A percentile compares a stretch with the other conserved stretches of the same genome.
Evolutionary conservation across 2,113 vertebrate genomes (phyloP).

Genomic region (Trinectes maculatus): DNA sequence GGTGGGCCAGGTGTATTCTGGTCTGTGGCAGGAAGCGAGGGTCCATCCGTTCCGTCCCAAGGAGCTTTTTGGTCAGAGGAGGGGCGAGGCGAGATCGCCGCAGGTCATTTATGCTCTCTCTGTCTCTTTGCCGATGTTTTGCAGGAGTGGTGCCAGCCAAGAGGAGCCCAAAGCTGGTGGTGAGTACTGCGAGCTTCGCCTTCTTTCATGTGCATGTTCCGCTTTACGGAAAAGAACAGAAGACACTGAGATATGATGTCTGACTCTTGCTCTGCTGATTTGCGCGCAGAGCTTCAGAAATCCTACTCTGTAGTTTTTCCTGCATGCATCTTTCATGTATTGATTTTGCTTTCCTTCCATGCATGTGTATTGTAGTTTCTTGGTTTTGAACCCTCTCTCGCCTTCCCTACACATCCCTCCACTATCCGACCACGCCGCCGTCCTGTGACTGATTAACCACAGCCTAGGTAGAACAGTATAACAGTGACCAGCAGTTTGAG

Average conservation of each 20-base stretch:
- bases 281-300: slow-evolving; percentile 31
- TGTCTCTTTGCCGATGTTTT: slow-evolving; percentile 89
- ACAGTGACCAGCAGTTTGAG: slow-evolving; percentile 62
- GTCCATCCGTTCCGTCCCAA: slow-evolving; percentile 33
- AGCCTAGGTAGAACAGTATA: slow-evolving; percentile 51
- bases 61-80: slow-evolving; percentile 66
- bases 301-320: slow-evolving; percentile 19
- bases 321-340: background rate
- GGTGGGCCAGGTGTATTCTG: slow-evolving; percentile 42
- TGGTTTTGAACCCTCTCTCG: background rate
- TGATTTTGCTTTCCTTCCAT: background rate
- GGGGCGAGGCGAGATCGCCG: slow-evolving; percentile 78
- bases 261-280: slow-evolving; percentile 38
- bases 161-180: slow-evolving; percentile 99
- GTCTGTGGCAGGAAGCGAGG: slow-evolving; percentile 51
- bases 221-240: slow-evolving; percentile 60
- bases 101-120: slow-evolving; percentile 87
- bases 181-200: slow-evolving; percentile 84
- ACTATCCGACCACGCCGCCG: slow-evolving; percentile 41
- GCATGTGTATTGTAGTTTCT: slow-evolving; percentile 13
- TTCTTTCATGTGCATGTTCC: slow-evolving; percentile 37
- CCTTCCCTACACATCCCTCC: slow-evolving; percentile 9
- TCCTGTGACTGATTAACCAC: slow-evolving; percentile 62
- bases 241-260: slow-evolving; percentile 33
- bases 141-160: slow-evolving; percentile 96